A percentile compares a stretch with the other conserved stretches of the same genome.
Evolutionary conservation across 1,140 invertebrate genomes (phyloP).

Genomic region (Pogonus chalceus): DNA sequence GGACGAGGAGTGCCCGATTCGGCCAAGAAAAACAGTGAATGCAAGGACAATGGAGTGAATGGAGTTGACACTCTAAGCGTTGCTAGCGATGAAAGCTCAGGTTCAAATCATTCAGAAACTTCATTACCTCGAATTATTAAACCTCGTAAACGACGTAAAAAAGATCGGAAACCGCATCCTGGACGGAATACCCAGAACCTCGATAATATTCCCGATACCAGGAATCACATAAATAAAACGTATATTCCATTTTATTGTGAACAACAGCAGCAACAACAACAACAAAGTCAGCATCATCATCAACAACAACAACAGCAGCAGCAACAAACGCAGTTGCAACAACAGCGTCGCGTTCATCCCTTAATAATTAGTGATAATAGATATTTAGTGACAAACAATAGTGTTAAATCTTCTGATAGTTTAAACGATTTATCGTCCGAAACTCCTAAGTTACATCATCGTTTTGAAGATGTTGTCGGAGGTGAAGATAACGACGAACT

Average conservation of each 20-base stretch:
- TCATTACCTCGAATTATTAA: conserved; percentile 80
- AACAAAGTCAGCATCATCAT: conserved; percentile 26
- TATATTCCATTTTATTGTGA: conserved; percentile 35
- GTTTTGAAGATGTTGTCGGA: conserved; percentile 36
- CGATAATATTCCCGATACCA: conserved; percentile 29
- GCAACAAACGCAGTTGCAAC: conserved; percentile 13
- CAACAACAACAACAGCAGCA: conserved; percentile 20
- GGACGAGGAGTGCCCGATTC: conserved; percentile 17
- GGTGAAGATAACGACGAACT: conserved; percentile 36
- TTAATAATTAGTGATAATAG: too few species aligned
- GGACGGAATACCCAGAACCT: conserved; percentile 28
- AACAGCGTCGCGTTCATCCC: conserved; percentile 11
- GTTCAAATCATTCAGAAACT: conserved; percentile 59
- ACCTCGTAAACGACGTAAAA: conserved; percentile 78
- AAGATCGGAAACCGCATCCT: conserved; percentile 62
- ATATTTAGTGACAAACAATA: conserved; percentile 6
- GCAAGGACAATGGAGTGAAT: conserved; percentile 21
- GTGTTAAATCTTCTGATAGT: neutral
- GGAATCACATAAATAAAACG: conserved; percentile 27
- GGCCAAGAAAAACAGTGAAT: conserved; percentile 26
- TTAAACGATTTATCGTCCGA: conserved; percentile 19
- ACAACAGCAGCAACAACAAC: conserved; percentile 21
- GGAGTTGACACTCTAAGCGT: conserved; percentile 56
- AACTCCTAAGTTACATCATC: conserved; percentile 30
- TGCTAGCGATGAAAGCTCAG: conserved; percentile 65